Percentiles rank a stretch among this genome's conserved stretches.
Evolutionary conservation across 1,140 invertebrate genomes (phyloP).

Genomic region (Oscheius sp.): DNA sequence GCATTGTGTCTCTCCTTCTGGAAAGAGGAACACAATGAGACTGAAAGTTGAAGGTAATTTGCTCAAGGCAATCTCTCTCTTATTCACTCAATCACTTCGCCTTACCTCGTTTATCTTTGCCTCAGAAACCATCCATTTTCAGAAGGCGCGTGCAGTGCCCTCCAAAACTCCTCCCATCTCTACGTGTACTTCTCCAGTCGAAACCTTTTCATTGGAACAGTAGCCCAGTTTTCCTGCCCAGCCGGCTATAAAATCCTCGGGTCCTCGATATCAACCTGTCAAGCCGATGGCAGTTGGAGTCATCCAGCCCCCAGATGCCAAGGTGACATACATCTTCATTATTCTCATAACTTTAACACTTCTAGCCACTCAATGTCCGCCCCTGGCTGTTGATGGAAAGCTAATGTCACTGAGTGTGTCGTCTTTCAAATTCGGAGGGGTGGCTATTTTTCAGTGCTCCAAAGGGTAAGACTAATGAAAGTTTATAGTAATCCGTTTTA

Average conservation of each 20-base stretch:
- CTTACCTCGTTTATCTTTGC: no score
- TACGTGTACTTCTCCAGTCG: constrained; percentile 30
- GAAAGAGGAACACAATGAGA: constrained; percentile 76
- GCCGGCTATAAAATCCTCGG: constrained; percentile 79
- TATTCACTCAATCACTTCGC: no score
- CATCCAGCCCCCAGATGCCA: constrained; percentile 76
- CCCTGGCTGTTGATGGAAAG: constrained; percentile 25
- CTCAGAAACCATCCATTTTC: background rate
- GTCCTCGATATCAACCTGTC: constrained; percentile 71
- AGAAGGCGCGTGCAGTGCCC: constrained; percentile 30
- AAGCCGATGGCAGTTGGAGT: constrained; percentile 80
- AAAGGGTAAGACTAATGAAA: no score
- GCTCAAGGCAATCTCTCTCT: no score
- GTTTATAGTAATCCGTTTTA: no score
- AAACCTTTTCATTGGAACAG: constrained; percentile 32
- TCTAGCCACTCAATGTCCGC: constrained; percentile 30
- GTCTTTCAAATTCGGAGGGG: constrained; percentile 35
- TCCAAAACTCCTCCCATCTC: constrained; percentile 19
- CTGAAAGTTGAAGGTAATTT: constrained; percentile 62
- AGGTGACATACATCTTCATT: constrained; percentile 66
- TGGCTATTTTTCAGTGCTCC: constrained; percentile 35
- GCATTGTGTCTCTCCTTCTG: constrained; percentile 76
- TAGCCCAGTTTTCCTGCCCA: constrained; percentile 71
- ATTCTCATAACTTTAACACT: constrained; percentile 1
- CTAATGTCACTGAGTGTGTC: constrained; percentile 23